These are phyloP conservation scores for Pseudotriccus pelzelni DNA, from an alignment of 2,797 vertebrate species.

Conservation along the genomic window DNA sequence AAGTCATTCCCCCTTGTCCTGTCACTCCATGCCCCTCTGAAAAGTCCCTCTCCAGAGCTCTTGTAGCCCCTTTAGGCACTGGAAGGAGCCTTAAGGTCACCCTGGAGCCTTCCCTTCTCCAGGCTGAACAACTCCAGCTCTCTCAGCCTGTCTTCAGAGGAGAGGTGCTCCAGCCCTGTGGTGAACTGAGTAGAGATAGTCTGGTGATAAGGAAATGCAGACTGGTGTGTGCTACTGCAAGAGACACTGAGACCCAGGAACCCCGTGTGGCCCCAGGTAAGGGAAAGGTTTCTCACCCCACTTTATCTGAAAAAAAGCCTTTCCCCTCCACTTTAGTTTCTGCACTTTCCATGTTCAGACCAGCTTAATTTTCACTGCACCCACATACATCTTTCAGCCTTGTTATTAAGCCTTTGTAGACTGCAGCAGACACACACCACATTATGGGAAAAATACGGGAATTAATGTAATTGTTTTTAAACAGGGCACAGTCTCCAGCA, in stretches of 20 bases:
- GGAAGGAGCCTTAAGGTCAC: not conserved
- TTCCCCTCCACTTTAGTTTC: not conserved
- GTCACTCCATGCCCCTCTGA: not conserved
- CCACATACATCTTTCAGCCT: not conserved
- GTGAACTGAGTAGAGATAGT: not conserved
- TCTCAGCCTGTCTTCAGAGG: not conserved
- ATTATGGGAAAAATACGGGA: not conserved
- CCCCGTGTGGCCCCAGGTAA: not conserved
- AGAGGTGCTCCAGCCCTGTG: not conserved
- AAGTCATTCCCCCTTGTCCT: not conserved
- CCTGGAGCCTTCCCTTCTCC: not conserved
- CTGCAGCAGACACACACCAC: not conserved
- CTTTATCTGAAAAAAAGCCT: not conserved
- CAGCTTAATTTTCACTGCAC: not conserved
- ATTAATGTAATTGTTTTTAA: conserved; percentile 22
- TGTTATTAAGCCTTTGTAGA: conserved; percentile 10
- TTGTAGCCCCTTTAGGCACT: not conserved
- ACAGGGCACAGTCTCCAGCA: not conserved
- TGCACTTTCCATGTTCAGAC: not conserved
- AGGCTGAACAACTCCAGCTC: not conserved
- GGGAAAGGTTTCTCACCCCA: not conserved
- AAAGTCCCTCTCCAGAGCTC: not conserved
- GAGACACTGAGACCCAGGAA: not conserved
- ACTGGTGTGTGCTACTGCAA: not conserved
- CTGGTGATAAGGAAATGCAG: not conserved